Evolutionary conservation across 2,888 invertebrate species (phyloP).

Genomic region (Agonopterix heracliana): DNA sequence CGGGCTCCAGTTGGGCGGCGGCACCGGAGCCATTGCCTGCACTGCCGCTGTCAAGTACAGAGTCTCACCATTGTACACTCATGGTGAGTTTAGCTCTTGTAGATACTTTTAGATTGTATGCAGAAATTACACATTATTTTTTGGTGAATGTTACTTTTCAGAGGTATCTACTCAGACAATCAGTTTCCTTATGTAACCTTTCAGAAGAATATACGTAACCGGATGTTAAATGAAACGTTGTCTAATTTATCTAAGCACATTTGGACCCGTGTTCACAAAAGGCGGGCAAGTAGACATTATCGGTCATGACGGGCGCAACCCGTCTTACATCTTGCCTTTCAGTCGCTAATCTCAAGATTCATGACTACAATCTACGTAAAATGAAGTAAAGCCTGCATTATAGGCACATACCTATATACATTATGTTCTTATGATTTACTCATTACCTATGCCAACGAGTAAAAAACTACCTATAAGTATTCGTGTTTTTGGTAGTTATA

Average conservation of each 20-base stretch:
- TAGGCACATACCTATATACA: no score
- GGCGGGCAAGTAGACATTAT: slow-evolving; percentile 10
- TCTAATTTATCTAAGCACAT: slow-evolving; percentile 31
- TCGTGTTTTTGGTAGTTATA: no score
- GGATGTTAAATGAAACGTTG: slow-evolving; percentile 19
- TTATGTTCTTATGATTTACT: no score
- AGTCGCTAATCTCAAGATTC: no score
- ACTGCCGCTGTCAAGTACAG: slow-evolving; percentile 78
- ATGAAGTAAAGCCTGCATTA: no score
- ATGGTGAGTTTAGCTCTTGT: slow-evolving; percentile 67
- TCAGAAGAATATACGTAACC: background rate
- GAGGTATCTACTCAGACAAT: no score
- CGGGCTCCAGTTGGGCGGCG: slow-evolving; percentile 84
- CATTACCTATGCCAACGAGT: no score
- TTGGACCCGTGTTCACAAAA: slow-evolving; percentile 21
- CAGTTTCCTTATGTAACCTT: background rate
- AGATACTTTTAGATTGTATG: no score
- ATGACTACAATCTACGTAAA: no score
- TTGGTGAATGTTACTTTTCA: no score
- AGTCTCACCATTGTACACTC: slow-evolving; percentile 78
- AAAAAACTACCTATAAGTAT: no score
- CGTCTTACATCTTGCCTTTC: background rate
- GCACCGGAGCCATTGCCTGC: slow-evolving; percentile 79
- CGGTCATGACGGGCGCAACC: slow-evolving; percentile 9
- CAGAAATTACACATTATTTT: no score